phyloP scores from a whole-genome alignment of 2,797 vertebrate species.

The Acrossocheilus fasciatus region DNA sequence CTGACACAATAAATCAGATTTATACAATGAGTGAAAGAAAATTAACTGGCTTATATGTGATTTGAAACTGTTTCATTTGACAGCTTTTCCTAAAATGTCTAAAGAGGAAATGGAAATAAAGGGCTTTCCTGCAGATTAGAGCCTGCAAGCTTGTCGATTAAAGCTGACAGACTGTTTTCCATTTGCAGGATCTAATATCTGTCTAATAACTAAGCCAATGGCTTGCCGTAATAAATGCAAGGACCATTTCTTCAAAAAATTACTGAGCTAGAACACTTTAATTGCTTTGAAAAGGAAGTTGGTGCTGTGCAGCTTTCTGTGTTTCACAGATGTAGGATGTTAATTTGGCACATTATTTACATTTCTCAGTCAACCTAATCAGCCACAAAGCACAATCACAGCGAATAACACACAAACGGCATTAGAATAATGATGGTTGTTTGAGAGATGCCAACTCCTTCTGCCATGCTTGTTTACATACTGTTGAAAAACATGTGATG shows the following conservation, averaged over 20 bases:
- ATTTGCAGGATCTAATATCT: constrained; percentile 50
- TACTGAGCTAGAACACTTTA: constrained; percentile 62
- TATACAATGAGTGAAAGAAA: constrained; percentile 20
- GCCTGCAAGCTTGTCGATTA: constrained; percentile 45
- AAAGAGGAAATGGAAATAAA: constrained; percentile 29
- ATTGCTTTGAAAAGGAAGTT: constrained; percentile 59
- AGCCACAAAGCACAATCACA: constrained; percentile 47
- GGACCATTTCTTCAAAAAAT: constrained; percentile 55
- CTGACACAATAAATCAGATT: constrained; percentile 34
- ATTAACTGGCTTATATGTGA: constrained; percentile 37
- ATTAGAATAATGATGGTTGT: constrained; percentile 37
- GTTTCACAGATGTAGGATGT: constrained; percentile 53
- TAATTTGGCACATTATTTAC: constrained; percentile 63
- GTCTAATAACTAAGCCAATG: constrained; percentile 52
- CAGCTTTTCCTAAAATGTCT: constrained; percentile 26
- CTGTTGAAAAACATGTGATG: neutral
- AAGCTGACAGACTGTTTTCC: constrained; percentile 56
- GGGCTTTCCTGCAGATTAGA: constrained; percentile 59
- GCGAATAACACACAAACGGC: constrained; percentile 38
- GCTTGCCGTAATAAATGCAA: constrained; percentile 38
- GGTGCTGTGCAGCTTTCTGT: constrained; percentile 33
- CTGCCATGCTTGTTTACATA: constrained; percentile 23
- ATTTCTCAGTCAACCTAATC: constrained; percentile 40
- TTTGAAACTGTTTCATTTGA: constrained; percentile 4
- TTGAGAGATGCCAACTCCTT: constrained; percentile 40